Conservation (phyloP, 2,113 vertebrate genomes). For the Semnornis frantzii region DNA sequence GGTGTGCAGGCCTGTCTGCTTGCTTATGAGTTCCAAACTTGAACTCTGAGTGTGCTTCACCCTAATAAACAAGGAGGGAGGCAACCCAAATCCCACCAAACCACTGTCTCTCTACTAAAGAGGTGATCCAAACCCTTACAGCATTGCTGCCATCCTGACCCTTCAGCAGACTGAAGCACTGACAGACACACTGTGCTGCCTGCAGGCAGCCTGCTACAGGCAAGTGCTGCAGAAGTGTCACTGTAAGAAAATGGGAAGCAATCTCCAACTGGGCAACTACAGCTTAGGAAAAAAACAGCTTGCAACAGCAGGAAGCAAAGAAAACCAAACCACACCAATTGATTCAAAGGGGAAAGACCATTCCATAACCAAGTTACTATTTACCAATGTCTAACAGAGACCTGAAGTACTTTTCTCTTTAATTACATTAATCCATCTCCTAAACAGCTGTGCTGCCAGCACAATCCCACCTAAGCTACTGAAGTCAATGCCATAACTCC, state of each 20-base stretch:
- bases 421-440: background rate
- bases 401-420: background rate
- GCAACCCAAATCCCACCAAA: background rate
- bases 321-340: background rate
- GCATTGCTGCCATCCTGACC: background rate
- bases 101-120: background rate
- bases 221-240: background rate
- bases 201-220: background rate
- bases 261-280: background rate
- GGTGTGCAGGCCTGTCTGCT: background rate
- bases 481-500: rapidly evolving
- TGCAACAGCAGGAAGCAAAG: background rate
- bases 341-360: background rate
- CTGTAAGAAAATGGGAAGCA: background rate
- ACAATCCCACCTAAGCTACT: background rate
- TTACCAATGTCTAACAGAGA: background rate
- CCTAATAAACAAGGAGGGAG: background rate
- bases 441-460: background rate
- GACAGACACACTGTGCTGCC: background rate
- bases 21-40: rapidly evolving
- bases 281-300: background rate
- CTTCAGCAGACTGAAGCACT: background rate
- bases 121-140: background rate
- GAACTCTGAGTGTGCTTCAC: background rate
- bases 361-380: background rate